phyloP scores from a whole-genome alignment of 2,888 invertebrate genomes.

The Ceramica pisi region DNA sequence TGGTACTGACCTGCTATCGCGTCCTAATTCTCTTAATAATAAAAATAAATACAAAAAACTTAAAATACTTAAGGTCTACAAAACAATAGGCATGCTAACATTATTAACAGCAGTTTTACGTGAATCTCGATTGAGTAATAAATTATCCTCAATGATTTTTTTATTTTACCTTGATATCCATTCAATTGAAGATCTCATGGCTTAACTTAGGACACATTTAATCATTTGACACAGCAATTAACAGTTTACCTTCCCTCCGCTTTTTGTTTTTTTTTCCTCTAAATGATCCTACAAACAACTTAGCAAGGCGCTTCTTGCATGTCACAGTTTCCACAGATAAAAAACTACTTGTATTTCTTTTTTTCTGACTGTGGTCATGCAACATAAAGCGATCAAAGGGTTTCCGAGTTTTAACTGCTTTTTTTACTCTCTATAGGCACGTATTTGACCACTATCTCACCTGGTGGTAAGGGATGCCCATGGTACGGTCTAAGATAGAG shows the following conservation, averaged over 20 bases:
- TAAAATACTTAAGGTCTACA: conserved; percentile 21
- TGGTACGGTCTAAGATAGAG: no score
- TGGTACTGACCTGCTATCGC: background rate
- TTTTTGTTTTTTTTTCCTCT: background rate
- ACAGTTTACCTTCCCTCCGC: background rate
- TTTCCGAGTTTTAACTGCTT: background rate
- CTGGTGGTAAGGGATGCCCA: no score
- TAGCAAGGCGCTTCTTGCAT: background rate
- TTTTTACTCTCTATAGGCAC: no score
- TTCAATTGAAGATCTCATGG: conserved; percentile 40
- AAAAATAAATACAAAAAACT: background rate
- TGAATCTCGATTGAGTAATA: conserved; percentile 9
- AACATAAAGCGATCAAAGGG: background rate
- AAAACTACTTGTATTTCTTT: background rate
- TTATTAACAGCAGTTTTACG: conserved; percentile 21
- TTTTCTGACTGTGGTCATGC: background rate
- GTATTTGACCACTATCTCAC: no score
- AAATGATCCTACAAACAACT: background rate
- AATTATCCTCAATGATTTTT: conserved; percentile 25
- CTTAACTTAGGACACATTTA: conserved; percentile 31
- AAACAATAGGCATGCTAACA: conserved; percentile 28
- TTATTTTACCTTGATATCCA: conserved; percentile 43
- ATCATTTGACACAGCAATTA: conserved; percentile 4
- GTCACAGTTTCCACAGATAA: background rate
- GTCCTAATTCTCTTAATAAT: background rate